These are phyloP conservation scores for Stenodema calcarata DNA, from an alignment of 2,888 invertebrate genomes.

Conservation along the genomic window DNA sequence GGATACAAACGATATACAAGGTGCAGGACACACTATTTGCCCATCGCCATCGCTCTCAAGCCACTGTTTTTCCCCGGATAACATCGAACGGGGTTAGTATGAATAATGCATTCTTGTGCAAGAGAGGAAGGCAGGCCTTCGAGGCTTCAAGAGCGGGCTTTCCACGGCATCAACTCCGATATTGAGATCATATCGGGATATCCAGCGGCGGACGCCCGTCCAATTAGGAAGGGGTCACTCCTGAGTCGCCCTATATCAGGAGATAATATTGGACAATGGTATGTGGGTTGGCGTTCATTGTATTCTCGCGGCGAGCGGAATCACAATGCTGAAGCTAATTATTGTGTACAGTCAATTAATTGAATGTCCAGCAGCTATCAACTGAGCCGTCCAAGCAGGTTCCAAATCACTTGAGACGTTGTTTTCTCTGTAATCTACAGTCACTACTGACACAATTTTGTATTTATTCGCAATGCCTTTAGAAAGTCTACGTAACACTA, in stretches of 20 bases:
- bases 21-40: constrained; percentile 19
- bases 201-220: background rate
- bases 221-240: constrained; percentile 1
- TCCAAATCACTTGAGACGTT: background rate
- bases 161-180: constrained; percentile 6
- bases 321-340: background rate
- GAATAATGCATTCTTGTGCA: constrained; percentile 32
- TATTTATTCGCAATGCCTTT: too few species aligned
- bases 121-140: background rate
- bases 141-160: background rate
- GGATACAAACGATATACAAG: constrained; percentile 12
- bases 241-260: background rate
- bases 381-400: background rate
- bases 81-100: constrained; percentile 18
- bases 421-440: background rate
- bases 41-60: background rate
- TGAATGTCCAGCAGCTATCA: background rate
- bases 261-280: background rate
- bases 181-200: constrained; percentile 20
- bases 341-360: background rate
- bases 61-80: background rate
- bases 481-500: too few species aligned
- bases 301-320: background rate
- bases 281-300: background rate
- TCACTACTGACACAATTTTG: too few species aligned